A percentile compares a stretch with the other conserved stretches of the same genome.
Evolutionary conservation across 1,140 invertebrate species (phyloP).

Genomic region (Armadillidium nasatum): DNA sequence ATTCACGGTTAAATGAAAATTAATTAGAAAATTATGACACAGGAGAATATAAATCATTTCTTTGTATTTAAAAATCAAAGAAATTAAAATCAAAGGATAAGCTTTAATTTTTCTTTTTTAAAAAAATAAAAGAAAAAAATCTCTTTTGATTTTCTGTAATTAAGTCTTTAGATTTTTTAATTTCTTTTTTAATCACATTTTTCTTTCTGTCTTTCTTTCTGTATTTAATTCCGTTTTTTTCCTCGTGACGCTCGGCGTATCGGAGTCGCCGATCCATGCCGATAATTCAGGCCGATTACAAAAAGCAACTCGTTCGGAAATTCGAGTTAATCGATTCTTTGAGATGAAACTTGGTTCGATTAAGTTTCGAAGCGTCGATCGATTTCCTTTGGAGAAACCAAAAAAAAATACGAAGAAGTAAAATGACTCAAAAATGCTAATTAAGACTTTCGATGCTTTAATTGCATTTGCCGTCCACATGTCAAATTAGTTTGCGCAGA

Average conservation of each 20-base stretch:
- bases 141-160: not conserved
- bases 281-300: not conserved
- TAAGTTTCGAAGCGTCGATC: not conserved
- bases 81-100: not conserved
- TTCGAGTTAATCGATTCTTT: slow-evolving; percentile 11
- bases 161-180: slow-evolving; percentile 1
- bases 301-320: not conserved
- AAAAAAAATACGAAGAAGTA: not conserved
- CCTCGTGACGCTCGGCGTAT: not conserved
- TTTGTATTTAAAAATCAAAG: not conserved
- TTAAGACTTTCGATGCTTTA: not conserved
- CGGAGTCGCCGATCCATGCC: not conserved
- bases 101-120: not conserved
- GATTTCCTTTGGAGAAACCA: not conserved
- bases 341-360: not conserved
- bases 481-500: not conserved
- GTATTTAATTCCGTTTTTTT: not conserved
- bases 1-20: not conserved
- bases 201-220: not conserved
- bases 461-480: not conserved
- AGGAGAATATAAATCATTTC: not conserved
- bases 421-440: not conserved
- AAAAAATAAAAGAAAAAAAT: slow-evolving; percentile 4
- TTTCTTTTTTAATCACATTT: not conserved
- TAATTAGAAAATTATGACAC: not conserved